A percentile compares a stretch with the other conserved stretches of the same genome.
Evolutionary conservation across 2,888 invertebrate species (phyloP).

Genomic region (Aleiodes testaceus): DNA sequence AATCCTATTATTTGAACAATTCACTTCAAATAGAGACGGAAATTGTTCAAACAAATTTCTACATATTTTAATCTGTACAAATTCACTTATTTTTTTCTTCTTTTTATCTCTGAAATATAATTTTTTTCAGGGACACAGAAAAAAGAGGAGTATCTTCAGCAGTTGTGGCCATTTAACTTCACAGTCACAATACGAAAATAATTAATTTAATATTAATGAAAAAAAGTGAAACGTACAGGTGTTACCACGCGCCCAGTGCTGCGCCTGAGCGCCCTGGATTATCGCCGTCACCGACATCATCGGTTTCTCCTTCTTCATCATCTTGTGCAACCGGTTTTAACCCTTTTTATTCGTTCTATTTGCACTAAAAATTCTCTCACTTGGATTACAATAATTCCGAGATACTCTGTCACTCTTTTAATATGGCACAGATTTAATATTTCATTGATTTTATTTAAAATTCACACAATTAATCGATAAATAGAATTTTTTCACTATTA

Average conservation of each 20-base stretch:
- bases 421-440: not conserved
- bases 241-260: slow-evolving; percentile 80
- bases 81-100: not conserved
- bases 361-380: slow-evolving; percentile 14
- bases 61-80: no score
- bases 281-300: slow-evolving; percentile 90
- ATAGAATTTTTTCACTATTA: not conserved
- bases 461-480: not conserved
- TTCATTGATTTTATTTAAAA: not conserved
- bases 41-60: no score
- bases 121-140: no score
- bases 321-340: slow-evolving; percentile 64
- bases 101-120: not conserved
- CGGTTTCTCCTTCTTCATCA: slow-evolving; percentile 91
- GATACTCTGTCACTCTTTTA: not conserved
- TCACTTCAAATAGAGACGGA: not conserved
- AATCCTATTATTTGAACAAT: not conserved
- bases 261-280: slow-evolving; percentile 80
- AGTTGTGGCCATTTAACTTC: no score
- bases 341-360: not conserved
- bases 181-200: not conserved
- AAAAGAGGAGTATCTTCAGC: no score
- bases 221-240: slow-evolving; percentile 69
- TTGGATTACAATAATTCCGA: not conserved
- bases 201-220: not conserved